Base-by-base conservation (phyloP, 2,113 vertebrate species). In the Anguilla japonica region DNA sequence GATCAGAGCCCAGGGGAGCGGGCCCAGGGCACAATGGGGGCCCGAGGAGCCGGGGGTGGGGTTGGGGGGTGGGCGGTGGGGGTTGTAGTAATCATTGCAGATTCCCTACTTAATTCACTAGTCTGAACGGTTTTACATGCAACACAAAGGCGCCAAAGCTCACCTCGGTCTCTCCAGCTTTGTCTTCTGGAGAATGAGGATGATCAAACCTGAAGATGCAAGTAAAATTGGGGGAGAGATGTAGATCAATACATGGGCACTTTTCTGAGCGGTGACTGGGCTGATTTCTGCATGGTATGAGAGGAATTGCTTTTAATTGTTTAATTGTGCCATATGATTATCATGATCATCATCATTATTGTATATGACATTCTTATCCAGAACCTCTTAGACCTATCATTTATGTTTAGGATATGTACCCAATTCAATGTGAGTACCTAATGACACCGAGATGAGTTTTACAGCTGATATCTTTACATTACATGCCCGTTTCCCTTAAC, bases 1-100 rank as follows among this genome's bases (percentile, higher is more conserved):
- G 93, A 92, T 87, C 91, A 92, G 85, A 91, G 78, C 91, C 87
- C 91, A 84, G 57, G 90, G 88, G 92, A 89, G 15, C 40, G 46
- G 83, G 81, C 85, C 82, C 60, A 29, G 46, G 82, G 81, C 86
- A 86, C 87, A 67, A 82, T 84, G 53, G 79, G 63, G 41, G 81
- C 63, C 83, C 83, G 78, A 22, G 75, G 39, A 71, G 9, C 8
- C 8, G 43, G 43, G 8, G 13, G 13, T 9, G 9, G 43, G 43
- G 5, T 9, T 46, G 43, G 43, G 43, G 43, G 43, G 43, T 46
- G 43, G 43, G 43, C 5, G 26, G 26, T 75, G 82, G 87, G 87
- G 88, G 86, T 75, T 87, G 83, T 83, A 82, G 90, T 86, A 83
- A 91, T 89, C 83, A 87, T 81, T 20, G 40, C 50, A 80, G 22